Conservation (phyloP, 1,140 invertebrate species). For the Ectropis grisescens region DNA sequence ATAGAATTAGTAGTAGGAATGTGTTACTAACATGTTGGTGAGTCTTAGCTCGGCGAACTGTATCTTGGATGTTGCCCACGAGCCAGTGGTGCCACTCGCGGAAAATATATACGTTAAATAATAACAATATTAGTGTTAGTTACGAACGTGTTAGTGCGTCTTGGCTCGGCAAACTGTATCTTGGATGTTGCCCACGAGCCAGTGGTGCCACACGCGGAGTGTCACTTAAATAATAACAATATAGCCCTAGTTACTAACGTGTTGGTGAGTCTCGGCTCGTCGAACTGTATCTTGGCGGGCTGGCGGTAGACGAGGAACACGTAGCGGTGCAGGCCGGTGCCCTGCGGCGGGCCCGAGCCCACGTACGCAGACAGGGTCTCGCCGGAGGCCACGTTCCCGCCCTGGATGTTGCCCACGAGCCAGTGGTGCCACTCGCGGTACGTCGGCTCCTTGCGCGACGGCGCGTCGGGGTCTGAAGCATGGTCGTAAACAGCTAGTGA, state of each 20-base stretch:
- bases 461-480: slow-evolving; percentile 90
- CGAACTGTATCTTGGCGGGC: slow-evolving; percentile 74
- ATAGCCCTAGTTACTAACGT: slow-evolving; percentile 59
- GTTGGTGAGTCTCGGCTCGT: slow-evolving; percentile 77
- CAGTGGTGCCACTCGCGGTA: slow-evolving; percentile 93
- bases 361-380: slow-evolving; percentile 85
- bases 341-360: slow-evolving; percentile 86
- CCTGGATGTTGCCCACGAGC: slow-evolving; percentile 93
- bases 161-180: slow-evolving; percentile 77
- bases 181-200: slow-evolving; percentile 93
- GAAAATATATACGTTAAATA: slow-evolving; percentile 82
- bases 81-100: no score
- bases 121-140: no score
- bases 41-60: slow-evolving; percentile 76
- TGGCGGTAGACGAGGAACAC: slow-evolving; percentile 92
- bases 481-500: no score
- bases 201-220: slow-evolving; percentile 92
- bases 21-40: slow-evolving; percentile 71
- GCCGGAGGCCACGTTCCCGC: slow-evolving; percentile 78
- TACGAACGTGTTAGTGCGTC: slow-evolving; percentile 78
- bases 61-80: no score
- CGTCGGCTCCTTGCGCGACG: slow-evolving; percentile 82
- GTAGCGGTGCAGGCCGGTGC: slow-evolving; percentile 91
- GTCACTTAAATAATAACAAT: no score
- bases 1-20: no score